Base-by-base conservation (phyloP, 2,888 invertebrate species). In the Lasius fuliginosus region DNA sequence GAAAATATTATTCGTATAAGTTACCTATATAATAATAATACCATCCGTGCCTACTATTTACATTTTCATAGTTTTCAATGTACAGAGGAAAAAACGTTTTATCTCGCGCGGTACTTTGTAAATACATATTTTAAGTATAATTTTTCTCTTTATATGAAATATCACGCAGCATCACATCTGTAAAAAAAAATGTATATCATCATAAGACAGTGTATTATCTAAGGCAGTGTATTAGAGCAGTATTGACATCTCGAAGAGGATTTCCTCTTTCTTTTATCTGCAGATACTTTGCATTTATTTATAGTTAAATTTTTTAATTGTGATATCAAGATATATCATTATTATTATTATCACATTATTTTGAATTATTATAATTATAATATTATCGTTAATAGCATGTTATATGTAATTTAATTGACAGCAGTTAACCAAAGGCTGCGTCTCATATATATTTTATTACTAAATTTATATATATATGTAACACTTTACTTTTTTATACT, bases 381-480 rank as follows among this genome's bases (percentile, higher is more conserved):
- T 79, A 88, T 87, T 85, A 81, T 60, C 40, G 8, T 82, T 82
- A 85, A 82, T 85, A 40, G 49, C 33, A 85, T 87, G 86, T 87
- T 87, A 88, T 90, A 86, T 89, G 89, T 84, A 40, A 49, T 89
- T 89, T 87, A 83, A 69, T 69, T 87, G 85, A 91, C 85, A 89
- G 90, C 89, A 85, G 89, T 90, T 90, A 88, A 92, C 92, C 92
- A 93, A 93, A 92, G 90, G 91, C 91, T 92, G 90, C 92, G 89
- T 89, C 64, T 53, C 27, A 36, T 36, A 36, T 12, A 87, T 86
- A 87, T 87, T 85, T 82, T 82, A 85, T 86, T 82, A 82, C 15
- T 23, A 58, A 60, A 60, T 71, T 79, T 60, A 23, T 46, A 46
- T 46, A 46, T 46, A 58, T 58, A 69, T 79, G 15, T 65, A n/a